A percentile compares a stretch with the other conserved stretches of the same genome.
phyloP scores from a whole-genome alignment of 2,113 vertebrate genomes.

The Cervus canadensis region DNA sequence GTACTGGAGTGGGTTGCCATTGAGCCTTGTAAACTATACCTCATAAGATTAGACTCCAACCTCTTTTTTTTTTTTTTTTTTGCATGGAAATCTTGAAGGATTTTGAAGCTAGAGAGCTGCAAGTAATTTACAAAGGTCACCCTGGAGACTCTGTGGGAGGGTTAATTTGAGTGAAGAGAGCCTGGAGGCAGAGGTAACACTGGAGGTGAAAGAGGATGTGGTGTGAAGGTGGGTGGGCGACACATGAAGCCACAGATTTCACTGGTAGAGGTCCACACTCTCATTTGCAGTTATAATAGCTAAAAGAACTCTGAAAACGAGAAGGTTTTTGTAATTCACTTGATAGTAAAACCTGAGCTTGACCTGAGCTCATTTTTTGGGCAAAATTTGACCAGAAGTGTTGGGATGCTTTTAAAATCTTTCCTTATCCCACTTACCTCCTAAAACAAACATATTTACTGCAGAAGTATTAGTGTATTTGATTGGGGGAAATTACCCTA shows the following conservation, averaged over 20 bases:
- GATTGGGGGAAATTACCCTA: background rate
- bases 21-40: background rate
- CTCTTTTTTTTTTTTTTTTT: background rate
- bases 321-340: background rate
- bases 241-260: background rate
- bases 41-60: background rate
- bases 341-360: background rate
- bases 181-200: background rate
- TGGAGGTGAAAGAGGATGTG: background rate
- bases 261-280: accelerated
- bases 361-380: background rate
- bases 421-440: background rate
- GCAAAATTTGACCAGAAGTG: background rate
- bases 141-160: background rate
- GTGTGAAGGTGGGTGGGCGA: background rate
- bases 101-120: background rate
- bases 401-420: background rate
- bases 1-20: too few species aligned
- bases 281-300: background rate
- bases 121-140: background rate
- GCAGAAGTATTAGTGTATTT: background rate
- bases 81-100: background rate
- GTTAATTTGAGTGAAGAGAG: background rate
- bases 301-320: background rate
- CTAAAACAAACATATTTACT: background rate